A percentile compares a stretch with the other conserved stretches of the same genome.
Evolutionary conservation across 2,888 invertebrate species (phyloP).

Genomic region (Agonopterix subpropinquella): DNA sequence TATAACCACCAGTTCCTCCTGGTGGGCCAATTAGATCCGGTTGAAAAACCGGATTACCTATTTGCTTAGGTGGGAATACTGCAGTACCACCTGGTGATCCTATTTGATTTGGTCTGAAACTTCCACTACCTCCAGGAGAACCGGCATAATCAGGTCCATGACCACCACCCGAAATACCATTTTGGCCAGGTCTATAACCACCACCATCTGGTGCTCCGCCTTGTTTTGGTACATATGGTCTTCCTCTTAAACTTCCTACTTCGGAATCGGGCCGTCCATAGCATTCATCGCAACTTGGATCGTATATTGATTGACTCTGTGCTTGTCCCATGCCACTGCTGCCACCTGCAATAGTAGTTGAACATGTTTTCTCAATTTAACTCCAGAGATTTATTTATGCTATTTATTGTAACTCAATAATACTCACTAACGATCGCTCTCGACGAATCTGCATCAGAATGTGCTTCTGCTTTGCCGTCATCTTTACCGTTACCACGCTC

Average conservation of each 20-base stretch:
- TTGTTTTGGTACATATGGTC: neutral
- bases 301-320: constrained; percentile 87
- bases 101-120: constrained; percentile 13
- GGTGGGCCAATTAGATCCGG: neutral
- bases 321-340: constrained; percentile 92
- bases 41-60: neutral
- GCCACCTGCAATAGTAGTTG: constrained; percentile 76
- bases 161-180: constrained; percentile 1
- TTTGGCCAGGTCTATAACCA: constrained; percentile 16
- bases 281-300: constrained; percentile 82
- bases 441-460: constrained; percentile 82
- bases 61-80: neutral
- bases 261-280: constrained; percentile 42
- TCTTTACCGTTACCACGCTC: constrained; percentile 72
- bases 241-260: constrained; percentile 26
- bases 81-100: neutral
- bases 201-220: constrained; percentile 4
- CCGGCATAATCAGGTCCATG: constrained; percentile 11
- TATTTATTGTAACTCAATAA: neutral
- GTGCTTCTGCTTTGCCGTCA: constrained; percentile 88
- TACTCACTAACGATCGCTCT: constrained; percentile 84
- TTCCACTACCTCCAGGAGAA: neutral
- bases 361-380: neutral
- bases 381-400: no score
- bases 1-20: constrained; percentile 3